Evolutionary conservation across 2,797 vertebrate genomes (phyloP), one percentile per base, ranked within the genome.

Genomic region (Hirundo rustica): DNA sequence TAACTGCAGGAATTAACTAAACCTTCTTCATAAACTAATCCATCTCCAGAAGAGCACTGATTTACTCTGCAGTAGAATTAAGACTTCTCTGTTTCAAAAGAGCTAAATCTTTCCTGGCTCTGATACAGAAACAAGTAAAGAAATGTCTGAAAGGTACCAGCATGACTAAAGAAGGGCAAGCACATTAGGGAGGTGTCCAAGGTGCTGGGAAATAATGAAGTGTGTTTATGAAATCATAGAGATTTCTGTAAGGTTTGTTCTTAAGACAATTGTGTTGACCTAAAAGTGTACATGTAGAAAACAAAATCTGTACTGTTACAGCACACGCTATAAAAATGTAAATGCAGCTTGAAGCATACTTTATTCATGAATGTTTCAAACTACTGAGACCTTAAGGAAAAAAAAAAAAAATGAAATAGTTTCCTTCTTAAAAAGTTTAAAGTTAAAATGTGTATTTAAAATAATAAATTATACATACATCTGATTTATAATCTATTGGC

Each of bases 401-500:
- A 89, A 96, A n/a, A n/a, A n/a, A n/a, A 57, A 96, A 93, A 96
- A 87, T 92, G 95, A 98, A 96, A 82, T 87, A 34, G 75, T 92
- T 97, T 90, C 92, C 87, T 93, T 82, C 94, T 97, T 96, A 94
- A 97, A 98, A 97, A 96, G 74, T 92, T 93, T 75, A 95, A 97
- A 97, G 95, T 97, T 97, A 96, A 98, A 98, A 97, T 97, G 98
- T 98, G 96, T 96, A 98, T 98, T 98, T 98, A 98, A 97, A 97
- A 95, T 88, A 64, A 97, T 98, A 97, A 98, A 99, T 99, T 98
- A 98, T 99, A 98, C 97, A 98, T 98, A 95, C 96, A 87, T 85
- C 66, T 95, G 88, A 97, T 99, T 95, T 94, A 99, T 99, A 98
- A 99, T 99, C 98, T 97, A 99, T 98, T 94, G 18, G 61, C 42